phyloP scores from a whole-genome alignment of 2,797 vertebrate species.

The Syndactyla subalaris region DNA sequence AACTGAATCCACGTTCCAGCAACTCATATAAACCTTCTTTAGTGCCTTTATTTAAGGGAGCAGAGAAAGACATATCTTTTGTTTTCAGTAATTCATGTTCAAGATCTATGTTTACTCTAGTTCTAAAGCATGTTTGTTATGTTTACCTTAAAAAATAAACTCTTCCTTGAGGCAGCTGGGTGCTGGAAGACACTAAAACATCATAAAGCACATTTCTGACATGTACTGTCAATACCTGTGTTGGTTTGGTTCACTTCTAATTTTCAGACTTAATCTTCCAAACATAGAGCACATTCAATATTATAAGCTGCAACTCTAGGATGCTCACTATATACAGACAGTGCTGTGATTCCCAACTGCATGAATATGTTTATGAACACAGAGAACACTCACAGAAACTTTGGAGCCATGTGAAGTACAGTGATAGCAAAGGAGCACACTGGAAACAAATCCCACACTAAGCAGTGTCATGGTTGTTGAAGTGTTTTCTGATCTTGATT shows the following conservation, averaged over 20 bases:
- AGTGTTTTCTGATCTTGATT: background rate
- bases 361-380: background rate
- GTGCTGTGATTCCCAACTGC: background rate
- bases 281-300: background rate
- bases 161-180: background rate
- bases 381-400: background rate
- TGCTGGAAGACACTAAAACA: background rate
- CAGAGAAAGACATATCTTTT: background rate
- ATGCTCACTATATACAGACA: background rate
- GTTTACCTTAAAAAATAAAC: background rate
- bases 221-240: background rate
- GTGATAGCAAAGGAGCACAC: background rate
- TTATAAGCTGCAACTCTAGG: background rate
- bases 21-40: background rate
- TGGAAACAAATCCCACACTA: background rate
- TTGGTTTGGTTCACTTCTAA: rapidly evolving
- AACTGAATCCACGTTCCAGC: background rate
- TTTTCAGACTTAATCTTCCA: background rate
- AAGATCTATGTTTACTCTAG: background rate
- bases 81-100: background rate
- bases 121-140: background rate
- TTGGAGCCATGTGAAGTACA: background rate
- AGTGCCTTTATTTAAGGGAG: background rate
- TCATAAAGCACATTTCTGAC: background rate
- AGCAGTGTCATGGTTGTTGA: background rate